Evolutionary conservation across 2,797 vertebrate genomes (phyloP).

Genomic region (Megaceryle alcyon): DNA sequence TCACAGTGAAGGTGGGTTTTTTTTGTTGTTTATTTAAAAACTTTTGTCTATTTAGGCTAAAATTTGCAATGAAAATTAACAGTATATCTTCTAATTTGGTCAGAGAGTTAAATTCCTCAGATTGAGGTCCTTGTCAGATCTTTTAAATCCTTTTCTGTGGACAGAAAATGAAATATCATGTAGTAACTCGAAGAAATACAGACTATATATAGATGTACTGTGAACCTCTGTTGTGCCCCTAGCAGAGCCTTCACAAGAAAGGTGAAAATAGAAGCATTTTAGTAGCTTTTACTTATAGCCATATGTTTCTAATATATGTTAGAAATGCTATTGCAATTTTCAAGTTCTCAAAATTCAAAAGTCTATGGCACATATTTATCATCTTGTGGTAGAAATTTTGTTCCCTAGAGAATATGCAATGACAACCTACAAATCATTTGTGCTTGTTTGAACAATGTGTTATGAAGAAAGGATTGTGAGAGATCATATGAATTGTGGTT

Average conservation of each 20-base stretch:
- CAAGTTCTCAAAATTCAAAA: neutral
- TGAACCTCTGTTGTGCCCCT: neutral
- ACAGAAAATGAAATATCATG: neutral
- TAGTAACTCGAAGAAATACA: neutral
- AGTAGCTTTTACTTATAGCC: neutral
- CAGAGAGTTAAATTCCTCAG: neutral
- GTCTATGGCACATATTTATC: neutral
- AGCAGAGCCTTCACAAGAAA: neutral
- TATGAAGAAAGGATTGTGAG: neutral
- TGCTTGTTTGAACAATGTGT: neutral
- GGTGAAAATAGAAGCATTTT: neutral
- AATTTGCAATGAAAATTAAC: neutral
- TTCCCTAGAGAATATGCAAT: neutral
- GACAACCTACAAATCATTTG: neutral
- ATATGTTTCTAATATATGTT: neutral
- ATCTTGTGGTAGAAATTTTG: neutral
- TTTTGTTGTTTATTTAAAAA: neutral
- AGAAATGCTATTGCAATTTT: neutral
- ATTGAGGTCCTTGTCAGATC: neutral
- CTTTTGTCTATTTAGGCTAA: neutral
- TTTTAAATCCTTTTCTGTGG: neutral
- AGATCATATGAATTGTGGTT: neutral
- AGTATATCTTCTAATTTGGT: neutral
- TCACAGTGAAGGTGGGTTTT: neutral
- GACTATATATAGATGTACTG: neutral